Evolutionary conservation across 2,113 vertebrate genomes (phyloP), one percentile per base, ranked within the genome.

Genomic region (Prinia subflava): DNA sequence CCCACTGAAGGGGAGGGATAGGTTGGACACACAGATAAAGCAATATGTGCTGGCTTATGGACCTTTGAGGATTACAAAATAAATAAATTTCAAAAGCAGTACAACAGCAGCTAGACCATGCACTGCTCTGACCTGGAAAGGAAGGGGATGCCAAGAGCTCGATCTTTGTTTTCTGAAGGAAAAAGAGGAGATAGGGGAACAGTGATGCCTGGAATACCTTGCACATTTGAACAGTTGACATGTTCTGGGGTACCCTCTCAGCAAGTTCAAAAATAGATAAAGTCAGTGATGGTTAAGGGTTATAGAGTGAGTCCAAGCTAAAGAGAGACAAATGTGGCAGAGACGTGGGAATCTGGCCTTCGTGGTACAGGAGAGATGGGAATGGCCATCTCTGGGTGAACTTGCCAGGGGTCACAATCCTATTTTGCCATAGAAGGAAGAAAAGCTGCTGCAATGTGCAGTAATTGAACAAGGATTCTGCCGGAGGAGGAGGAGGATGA

Each of bases 321-420:
- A 28, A 63, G 52, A 27, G 8, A 46, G 5, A 44, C 5, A 71
- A 56, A 25, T 4, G 3, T 18, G 39, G 39, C 3, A 37, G 37
- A 28, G 44, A 24, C 0, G 0, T 56, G 44, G 23, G 50, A 62
- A 56, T 80, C 3, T 22, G 59, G 22, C 28, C 31, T 27, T 44
- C 9, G 1, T 24, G 19, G 42, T 10, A 21, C 7, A 15, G 17
- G 6, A 49, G 22, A n/a, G 37, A 27, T 8, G 23, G 23, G 49
- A 93, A 87, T 35, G 44, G 5, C 15, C 13, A 6, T 3, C 52
- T 62, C 44, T 73, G 78, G 20, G 41, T 79, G 49, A 46, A 44
- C 35, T 68, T 44, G 3, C 31, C 37, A 65, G 37, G 50, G 49
- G 11, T 52, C 57, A 53, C 17, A 56, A 76, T 69, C 37, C 12